phyloP scores from a whole-genome alignment of 2,113 vertebrate genomes.

The Emydocephalus ijimae region DNA sequence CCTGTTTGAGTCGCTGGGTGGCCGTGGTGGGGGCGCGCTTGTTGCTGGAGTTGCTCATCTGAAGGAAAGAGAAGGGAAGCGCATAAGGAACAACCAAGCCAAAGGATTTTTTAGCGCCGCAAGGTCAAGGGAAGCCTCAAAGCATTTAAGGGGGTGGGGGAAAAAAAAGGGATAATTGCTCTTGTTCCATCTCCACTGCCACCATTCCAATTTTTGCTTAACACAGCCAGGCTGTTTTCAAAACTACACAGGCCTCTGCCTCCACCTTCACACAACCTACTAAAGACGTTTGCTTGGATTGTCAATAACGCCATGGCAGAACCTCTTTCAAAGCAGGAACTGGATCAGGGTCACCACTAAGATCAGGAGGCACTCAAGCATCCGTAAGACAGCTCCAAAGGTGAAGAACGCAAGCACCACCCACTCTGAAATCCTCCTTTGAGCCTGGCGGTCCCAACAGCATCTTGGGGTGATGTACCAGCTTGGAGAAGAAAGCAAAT shows the following conservation, averaged over 20 bases:
- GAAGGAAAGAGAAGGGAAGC: not conserved
- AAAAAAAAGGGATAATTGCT: too few relatives aligned
- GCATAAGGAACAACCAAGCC: not conserved
- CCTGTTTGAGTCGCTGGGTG: slow-evolving; percentile 94
- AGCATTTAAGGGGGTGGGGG: fast-evolving
- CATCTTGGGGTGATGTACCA: not conserved
- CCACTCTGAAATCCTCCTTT: too few relatives aligned
- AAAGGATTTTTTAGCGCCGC: not conserved
- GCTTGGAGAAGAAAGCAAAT: not conserved
- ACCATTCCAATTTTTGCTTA: not conserved
- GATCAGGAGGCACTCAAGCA: not conserved
- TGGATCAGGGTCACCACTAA: not conserved
- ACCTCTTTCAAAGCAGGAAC: not conserved
- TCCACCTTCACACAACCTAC: too few relatives aligned
- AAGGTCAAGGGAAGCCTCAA: not conserved
- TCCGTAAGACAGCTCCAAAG: not conserved
- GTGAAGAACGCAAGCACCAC: not conserved
- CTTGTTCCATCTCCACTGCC: too few relatives aligned
- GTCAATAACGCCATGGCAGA: not conserved
- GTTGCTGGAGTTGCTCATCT: slow-evolving; percentile 94
- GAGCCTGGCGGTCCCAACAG: not conserved
- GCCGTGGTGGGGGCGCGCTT: slow-evolving; percentile 97
- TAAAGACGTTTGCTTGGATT: not conserved
- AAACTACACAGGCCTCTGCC: not conserved
- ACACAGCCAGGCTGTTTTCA: not conserved